phyloP scores from a whole-genome alignment of 2,888 invertebrate species.

The Drepanosiphum platanoidis region DNA sequence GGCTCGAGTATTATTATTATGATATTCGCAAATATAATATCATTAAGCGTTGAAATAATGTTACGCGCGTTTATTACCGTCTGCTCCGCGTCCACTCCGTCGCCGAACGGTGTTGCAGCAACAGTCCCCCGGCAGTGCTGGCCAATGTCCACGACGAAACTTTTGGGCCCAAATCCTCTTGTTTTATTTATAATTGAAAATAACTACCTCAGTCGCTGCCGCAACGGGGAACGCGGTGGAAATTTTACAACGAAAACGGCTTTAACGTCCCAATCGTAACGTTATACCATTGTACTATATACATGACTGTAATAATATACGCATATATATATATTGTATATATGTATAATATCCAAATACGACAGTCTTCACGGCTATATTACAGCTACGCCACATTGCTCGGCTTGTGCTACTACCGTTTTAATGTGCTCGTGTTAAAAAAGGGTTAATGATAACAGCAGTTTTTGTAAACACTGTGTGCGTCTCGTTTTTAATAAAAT shows the following conservation, averaged over 20 bases:
- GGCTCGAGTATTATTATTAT: neutral
- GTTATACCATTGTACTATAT: neutral
- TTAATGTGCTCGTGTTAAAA: neutral
- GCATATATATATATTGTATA: neutral
- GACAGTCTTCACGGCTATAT: neutral
- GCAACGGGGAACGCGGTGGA: slow-evolving; percentile 14
- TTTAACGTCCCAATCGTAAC: slow-evolving; percentile 46
- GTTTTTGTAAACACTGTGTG: neutral
- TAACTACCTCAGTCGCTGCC: slow-evolving; percentile 5
- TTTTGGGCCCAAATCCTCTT: slow-evolving; percentile 9
- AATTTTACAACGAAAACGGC: slow-evolving; percentile 57
- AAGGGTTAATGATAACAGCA: neutral
- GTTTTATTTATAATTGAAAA: slow-evolving; percentile 41
- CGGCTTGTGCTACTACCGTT: neutral
- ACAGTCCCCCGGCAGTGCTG: neutral
- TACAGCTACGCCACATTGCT: neutral
- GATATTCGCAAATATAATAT: neutral
- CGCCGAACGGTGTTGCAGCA: neutral
- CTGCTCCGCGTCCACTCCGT: neutral
- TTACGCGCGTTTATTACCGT: neutral
- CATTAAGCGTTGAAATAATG: neutral
- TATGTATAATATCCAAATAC: neutral
- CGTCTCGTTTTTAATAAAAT: slow-evolving; percentile 1
- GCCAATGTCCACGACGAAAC: neutral
- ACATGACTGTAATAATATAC: neutral